Evolutionary conservation across 2,797 vertebrate genomes (phyloP), one percentile per base, ranked within the genome.

Genomic region (Sebastes variabilis): DNA sequence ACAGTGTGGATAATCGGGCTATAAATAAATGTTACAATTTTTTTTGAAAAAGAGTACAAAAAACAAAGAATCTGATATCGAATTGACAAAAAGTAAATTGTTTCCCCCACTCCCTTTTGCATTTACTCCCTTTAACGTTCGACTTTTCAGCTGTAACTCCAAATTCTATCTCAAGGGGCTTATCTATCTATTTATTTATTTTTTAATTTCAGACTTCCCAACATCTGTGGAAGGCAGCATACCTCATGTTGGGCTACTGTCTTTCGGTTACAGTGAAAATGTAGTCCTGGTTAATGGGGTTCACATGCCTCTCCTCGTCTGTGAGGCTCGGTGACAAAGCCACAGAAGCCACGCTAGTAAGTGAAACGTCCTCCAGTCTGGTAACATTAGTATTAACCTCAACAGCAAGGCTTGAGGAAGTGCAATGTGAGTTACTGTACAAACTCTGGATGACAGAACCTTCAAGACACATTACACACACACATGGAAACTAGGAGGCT

Each of bases 381-480:
- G 11, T 64, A 16, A 56, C 79, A 88, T 92, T 79, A 90, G 77
- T 22, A 59, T 88, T 86, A 87, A 83, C 79, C 71, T 72, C 56
- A 58, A 36, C 78, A 27, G 18, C 32, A 16, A 34, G 22, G 80
- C 80, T 69, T 8, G 56, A 61, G 62, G 69, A 76, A 64, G 78
- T 62, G 82, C 83, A 58, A 58, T 55, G 75, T 52, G 69, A 83
- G 81, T 60, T 89, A 77, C 36, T 84, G 80, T 72, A 85, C 78
- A 79, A 89, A 89, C 71, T 80, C 71, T 46, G 77, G 70, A 68
- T 58, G 88, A 89, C 91, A 90, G 83, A 73, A 83, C 79, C 86
- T 84, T 93, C 88, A 77, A 81, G 52, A 85, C 71, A 73, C 77
- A 89, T 90, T 81, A 90, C 56, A 34, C 42, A 58, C 79, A 85